Evolutionary conservation across 30 jellyfish, hydroid and myxozoan species (phyloP), one percentile per base, ranked within the genome.

Genomic region (Rhopilema esculentum): DNA sequence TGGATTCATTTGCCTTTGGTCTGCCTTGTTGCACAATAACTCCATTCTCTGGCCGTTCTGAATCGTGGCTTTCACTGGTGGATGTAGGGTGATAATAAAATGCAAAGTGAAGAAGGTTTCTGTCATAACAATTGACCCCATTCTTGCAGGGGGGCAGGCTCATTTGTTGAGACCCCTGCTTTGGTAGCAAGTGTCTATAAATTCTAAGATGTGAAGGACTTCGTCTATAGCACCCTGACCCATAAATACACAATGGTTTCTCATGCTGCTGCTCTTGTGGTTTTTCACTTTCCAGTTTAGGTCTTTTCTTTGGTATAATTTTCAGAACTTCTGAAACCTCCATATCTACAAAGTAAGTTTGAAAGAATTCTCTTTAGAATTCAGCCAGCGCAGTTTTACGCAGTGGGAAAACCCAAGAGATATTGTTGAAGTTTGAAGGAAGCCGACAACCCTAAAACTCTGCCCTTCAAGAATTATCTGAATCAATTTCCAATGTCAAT

Each of bases 21-120:
- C 57, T 40, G 6, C 57, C 57, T 2, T 40, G 12, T 40, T 1
- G 22, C 27, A 24, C 69, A 19, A 22, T 24, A 0, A 16, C 83
- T 17, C 27, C 68, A 29, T 17, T 49, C 15, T 32, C 75, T 21
- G 6, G 31, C 28, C 1, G 24, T 4, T 0, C 22, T 24, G 67
- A 0, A 16, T 23, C 83, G 15, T 72, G 26, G 30, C 27, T 51
- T 0, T 72, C 75, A 76, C 20, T 76, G 1, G 2, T 30, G 22
- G 53, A 28, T 28, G 87, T 75, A 1, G 97, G 97, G 61, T 89
- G 97, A 27, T 52, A 65, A 72, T 69, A 89, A 75, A 74, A 31
- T 0, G 97, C 97, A 80, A 89, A 89, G 71, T 89, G 97, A 4
- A 89, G 78, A 62, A 89, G 84, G 65, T 80, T 82, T 69, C 85